These are phyloP conservation scores for Agonopterix arenella DNA, from an alignment of 2,888 invertebrate genomes.

Conservation along the genomic window DNA sequence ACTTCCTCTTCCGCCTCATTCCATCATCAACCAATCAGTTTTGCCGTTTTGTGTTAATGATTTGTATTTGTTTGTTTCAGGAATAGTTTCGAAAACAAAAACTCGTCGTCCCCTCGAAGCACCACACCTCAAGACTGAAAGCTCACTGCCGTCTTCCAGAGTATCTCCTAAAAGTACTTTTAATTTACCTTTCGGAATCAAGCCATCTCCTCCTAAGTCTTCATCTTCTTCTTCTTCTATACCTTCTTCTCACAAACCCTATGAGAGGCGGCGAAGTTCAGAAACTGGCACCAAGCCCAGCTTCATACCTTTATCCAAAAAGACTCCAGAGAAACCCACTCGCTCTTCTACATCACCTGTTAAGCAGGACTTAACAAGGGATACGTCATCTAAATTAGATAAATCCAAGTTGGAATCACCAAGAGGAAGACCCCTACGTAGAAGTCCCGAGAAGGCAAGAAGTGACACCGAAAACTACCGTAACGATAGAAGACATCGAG, in stretches of 20 bases:
- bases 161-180: constrained; percentile 59
- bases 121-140: constrained; percentile 64
- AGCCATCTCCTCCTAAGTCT: constrained; percentile 46
- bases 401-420: constrained; percentile 50
- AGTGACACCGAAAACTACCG: constrained; percentile 60
- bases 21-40: neutral
- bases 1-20: constrained; percentile 43
- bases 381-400: constrained; percentile 36
- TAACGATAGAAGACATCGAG: constrained; percentile 64
- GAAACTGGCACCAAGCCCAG: constrained; percentile 56
- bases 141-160: constrained; percentile 68
- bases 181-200: constrained; percentile 55
- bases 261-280: constrained; percentile 53
- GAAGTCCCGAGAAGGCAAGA: constrained; percentile 62
- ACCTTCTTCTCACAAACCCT: constrained; percentile 35
- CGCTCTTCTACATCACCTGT: constrained; percentile 50
- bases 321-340: constrained; percentile 44
- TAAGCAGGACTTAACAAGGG: constrained; percentile 53
- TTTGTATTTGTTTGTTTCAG: constrained; percentile 49
- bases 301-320: constrained; percentile 63
- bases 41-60: constrained; percentile 10
- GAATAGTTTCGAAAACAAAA: constrained; percentile 52
- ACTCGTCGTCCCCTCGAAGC: constrained; percentile 56
- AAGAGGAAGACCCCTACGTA: constrained; percentile 39
- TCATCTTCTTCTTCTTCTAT: constrained; percentile 38